Conservation (phyloP, 1,140 invertebrate species). For the Aphis craccivora region DNA sequence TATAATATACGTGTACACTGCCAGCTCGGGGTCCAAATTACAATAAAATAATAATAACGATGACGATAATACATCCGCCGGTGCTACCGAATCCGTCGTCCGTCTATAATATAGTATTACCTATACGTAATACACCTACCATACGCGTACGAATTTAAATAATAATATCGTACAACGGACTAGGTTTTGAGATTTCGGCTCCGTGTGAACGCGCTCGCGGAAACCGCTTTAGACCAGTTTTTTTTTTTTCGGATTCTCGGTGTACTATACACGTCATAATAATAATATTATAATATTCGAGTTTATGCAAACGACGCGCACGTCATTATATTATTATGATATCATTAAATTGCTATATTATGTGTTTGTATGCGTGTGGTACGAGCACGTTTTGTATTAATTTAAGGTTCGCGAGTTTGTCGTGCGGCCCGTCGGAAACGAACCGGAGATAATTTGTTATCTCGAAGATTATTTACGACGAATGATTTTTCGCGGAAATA, state of each 20-base stretch:
- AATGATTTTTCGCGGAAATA: background rate
- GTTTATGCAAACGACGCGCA: background rate
- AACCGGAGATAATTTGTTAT: too few species aligned
- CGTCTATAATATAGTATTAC: background rate
- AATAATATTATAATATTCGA: background rate
- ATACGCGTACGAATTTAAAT: background rate
- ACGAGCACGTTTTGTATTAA: background rate
- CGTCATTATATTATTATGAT: background rate
- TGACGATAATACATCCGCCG: background rate
- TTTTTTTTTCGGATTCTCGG: background rate
- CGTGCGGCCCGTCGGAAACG: too few species aligned
- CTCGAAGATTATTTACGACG: background rate
- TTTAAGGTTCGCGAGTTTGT: too few species aligned
- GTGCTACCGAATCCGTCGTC: constrained; percentile 20
- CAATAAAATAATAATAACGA: background rate
- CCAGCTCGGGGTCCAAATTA: background rate
- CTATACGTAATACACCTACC: too few species aligned
- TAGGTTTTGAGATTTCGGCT: background rate
- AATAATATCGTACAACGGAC: background rate
- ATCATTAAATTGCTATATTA: background rate
- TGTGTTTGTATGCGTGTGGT: background rate
- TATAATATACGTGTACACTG: too few species aligned
- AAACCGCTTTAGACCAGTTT: background rate
- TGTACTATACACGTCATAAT: too few species aligned
- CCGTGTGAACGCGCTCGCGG: background rate